Evolutionary conservation across 2,113 vertebrate genomes (phyloP).

Genomic region (Perca fluviatilis): DNA sequence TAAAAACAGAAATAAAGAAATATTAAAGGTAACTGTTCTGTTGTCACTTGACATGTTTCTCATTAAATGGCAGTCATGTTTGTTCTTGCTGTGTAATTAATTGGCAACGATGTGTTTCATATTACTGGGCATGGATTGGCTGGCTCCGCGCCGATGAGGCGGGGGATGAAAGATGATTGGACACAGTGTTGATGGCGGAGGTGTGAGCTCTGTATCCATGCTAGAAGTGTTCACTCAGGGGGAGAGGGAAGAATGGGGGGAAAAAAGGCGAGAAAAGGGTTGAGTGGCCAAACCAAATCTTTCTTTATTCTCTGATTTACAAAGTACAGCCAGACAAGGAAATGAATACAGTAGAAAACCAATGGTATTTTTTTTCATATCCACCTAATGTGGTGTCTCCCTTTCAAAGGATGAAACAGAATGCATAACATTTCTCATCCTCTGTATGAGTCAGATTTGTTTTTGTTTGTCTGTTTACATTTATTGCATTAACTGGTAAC

Average conservation of each 20-base stretch:
- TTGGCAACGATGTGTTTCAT: constrained; percentile 65
- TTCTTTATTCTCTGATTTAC: constrained; percentile 31
- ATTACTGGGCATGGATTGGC: constrained; percentile 71
- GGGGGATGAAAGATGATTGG: constrained; percentile 82
- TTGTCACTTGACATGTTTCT: constrained; percentile 56
- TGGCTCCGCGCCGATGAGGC: constrained; percentile 55
- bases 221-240: constrained; percentile 72
- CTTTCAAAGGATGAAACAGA: constrained; percentile 12
- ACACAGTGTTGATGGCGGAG: constrained; percentile 73
- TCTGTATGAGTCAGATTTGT: neutral
- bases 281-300: constrained; percentile 24
- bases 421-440: constrained; percentile 15
- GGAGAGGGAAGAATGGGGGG: constrained; percentile 44
- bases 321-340: constrained; percentile 2
- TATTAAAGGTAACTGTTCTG: constrained; percentile 48
- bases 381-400: neutral
- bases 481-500: constrained; percentile 9
- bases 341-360: constrained; percentile 1
- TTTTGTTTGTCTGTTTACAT: constrained; percentile 12
- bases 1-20: constrained; percentile 36
- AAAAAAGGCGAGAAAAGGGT: constrained; percentile 44
- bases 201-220: constrained; percentile 84
- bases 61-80: constrained; percentile 84
- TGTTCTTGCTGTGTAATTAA: constrained; percentile 79
- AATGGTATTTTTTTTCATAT: constrained; percentile 2